Evolutionary conservation across 2,888 invertebrate genomes (phyloP).

Genomic region (Pycnomerus fuliginosus): DNA sequence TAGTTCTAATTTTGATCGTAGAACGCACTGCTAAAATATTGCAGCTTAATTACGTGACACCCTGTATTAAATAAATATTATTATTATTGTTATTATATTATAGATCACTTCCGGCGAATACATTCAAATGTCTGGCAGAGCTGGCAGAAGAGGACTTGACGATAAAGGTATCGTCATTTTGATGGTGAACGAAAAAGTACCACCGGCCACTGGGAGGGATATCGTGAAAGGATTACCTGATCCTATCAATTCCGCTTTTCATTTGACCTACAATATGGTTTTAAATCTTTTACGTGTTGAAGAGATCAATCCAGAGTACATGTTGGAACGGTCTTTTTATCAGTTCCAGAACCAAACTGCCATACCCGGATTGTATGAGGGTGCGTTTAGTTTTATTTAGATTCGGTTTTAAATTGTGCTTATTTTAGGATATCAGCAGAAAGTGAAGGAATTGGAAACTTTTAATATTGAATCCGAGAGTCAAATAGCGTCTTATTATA

Average conservation of each 20-base stretch:
- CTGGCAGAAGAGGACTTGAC: constrained; percentile 94
- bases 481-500: constrained; percentile 79
- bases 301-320: constrained; percentile 99
- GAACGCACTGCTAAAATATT: too few relatives aligned
- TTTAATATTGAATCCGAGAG: constrained; percentile 72
- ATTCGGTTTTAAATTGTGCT: constrained; percentile 9
- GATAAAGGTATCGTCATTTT: constrained; percentile 97
- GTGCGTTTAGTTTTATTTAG: constrained; percentile 57
- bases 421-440: constrained; percentile 63
- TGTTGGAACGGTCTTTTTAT: constrained; percentile 97
- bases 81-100: constrained; percentile 18
- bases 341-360: constrained; percentile 98
- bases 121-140: constrained; percentile 99
- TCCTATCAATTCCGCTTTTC: constrained; percentile 98
- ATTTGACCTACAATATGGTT: constrained; percentile 99
- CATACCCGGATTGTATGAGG: constrained; percentile 85
- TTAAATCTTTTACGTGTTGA: constrained; percentile 93
- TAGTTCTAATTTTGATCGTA: too few relatives aligned
- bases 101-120: constrained; percentile 95
- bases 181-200: constrained; percentile 97
- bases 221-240: constrained; percentile 88
- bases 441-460: constrained; percentile 65
- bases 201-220: constrained; percentile 70
- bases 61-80: constrained; percentile 2
- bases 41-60: too few relatives aligned